Base-by-base conservation (phyloP, 2,113 vertebrate species). In the Pseudorhombus dupliciocellatus region DNA sequence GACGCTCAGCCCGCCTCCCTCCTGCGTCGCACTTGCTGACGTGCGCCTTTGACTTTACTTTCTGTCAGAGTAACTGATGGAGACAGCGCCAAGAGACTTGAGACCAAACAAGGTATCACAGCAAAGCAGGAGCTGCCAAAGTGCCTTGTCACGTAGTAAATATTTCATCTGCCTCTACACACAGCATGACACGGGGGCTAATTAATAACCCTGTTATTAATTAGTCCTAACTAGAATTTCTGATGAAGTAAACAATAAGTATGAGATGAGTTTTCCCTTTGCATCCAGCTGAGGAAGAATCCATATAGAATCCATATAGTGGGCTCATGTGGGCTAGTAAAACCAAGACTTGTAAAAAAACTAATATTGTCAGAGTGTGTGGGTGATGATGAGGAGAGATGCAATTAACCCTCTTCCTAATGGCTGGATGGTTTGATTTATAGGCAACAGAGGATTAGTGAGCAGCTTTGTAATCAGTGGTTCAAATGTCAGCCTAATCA, bases 231-330 rank as follows among this genome's bases (percentile, higher is more conserved):
- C 88, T 86, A 84, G 54, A 83, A 88, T 75, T 80, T 65, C 25
- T 77, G 80, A 85, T 84, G 80, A 80, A 73, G 70, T 86, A 88
- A 90, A 90, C 87, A 88, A 73, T 68, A 63, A 65, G 72, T 76
- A 86, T 84, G 77, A 88, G 88, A 86, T 86, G 73, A 84, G 80
- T 80, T 85, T 63, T 52, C 51, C 55, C 77, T 87, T 85, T 82
- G 67, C 56, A 60, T 74, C 37, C 25, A 15, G 1, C 62, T 56
- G 73, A 67, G 67, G 5, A 44, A 69, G 55, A 42, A 65, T 40
- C 18, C 15, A 21, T 62, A 68, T 67, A 66, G 75, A 44, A 58
- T 78, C 66, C 54, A 66, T 42, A 66, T 42, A 54, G 64, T 70
- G 24, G 34, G 10, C 77, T 74, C 34, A 15, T 54, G 34, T 82